Evolutionary conservation across 2,113 vertebrate genomes (phyloP).

Genomic region (Misgurnus mizolepis): DNA sequence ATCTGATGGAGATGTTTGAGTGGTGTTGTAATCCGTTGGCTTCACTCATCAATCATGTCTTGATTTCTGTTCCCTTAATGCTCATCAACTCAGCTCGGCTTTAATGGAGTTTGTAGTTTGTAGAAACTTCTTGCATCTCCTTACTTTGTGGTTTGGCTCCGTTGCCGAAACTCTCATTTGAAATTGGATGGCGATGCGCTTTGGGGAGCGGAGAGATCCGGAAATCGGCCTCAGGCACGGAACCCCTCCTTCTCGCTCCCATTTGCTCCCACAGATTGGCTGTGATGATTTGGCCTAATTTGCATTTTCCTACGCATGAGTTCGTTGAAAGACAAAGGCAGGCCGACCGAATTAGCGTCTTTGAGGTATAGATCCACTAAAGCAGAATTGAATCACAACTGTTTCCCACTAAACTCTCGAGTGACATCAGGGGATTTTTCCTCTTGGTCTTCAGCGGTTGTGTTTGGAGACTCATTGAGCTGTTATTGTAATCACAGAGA

Average conservation of each 20-base stretch:
- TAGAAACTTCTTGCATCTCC: conserved; percentile 32
- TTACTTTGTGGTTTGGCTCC: conserved; percentile 42
- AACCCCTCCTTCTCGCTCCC: conserved; percentile 22
- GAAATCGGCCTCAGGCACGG: conserved; percentile 13
- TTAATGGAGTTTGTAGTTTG: conserved; percentile 33
- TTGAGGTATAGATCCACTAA: conserved; percentile 43
- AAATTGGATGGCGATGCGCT: conserved; percentile 20
- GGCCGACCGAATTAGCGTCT: conserved; percentile 42
- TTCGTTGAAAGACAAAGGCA: conserved; percentile 43
- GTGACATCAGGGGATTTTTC: not conserved
- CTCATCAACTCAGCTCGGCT: conserved; percentile 22
- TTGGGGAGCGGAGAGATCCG: conserved; percentile 10
- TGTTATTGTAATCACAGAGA: conserved; percentile 43
- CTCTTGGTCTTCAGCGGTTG: not conserved
- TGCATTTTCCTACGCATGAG: conserved; percentile 43
- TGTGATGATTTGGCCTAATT: conserved; percentile 70
- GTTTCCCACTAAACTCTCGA: conserved; percentile 25
- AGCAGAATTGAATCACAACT: conserved; percentile 44
- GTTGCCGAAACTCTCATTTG: conserved; percentile 12
- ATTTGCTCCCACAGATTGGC: conserved; percentile 61
- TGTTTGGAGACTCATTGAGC: not conserved
- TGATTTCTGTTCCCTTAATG: conserved; percentile 20
- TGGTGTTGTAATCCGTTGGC: not conserved
- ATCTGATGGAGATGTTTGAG: conserved; percentile 37
- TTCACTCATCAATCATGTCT: conserved; percentile 42